A percentile compares a stretch with the other conserved stretches of the same genome.
Evolutionary conservation across 2,888 invertebrate species (phyloP).

Genomic region (Poecilus cupreus): DNA sequence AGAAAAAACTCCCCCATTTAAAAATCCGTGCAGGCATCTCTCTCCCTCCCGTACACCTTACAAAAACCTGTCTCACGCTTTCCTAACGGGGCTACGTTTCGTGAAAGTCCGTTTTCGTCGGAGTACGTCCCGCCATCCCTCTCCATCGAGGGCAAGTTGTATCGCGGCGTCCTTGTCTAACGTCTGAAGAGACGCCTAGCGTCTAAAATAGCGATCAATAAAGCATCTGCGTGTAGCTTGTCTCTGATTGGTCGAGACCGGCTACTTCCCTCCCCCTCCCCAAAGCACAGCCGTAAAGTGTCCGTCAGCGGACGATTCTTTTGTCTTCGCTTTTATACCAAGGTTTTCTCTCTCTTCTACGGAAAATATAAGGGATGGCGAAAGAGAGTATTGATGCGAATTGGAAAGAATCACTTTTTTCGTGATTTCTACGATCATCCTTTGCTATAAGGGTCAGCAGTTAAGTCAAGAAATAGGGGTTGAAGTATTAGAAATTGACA

Average conservation of each 20-base stretch:
- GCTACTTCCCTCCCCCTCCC: background rate
- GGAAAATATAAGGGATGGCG: background rate
- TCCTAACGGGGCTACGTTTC: background rate
- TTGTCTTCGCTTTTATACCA: conserved; percentile 15
- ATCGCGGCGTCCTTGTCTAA: conserved; percentile 1
- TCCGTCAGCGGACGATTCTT: conserved; percentile 39
- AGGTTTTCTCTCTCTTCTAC: background rate
- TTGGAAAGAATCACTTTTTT: background rate
- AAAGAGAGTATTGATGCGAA: background rate
- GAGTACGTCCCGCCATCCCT: background rate
- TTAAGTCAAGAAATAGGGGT: no score
- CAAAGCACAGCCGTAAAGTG: conserved; percentile 3
- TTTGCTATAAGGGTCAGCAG: background rate
- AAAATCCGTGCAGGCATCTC: background rate
- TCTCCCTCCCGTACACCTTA: conserved; percentile 11
- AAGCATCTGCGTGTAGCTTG: conserved; percentile 47
- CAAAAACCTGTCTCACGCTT: background rate
- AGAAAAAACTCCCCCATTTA: conserved; percentile 21
- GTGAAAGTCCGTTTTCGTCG: conserved; percentile 18
- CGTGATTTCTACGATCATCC: background rate
- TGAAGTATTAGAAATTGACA: no score
- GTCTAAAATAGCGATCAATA: conserved; percentile 59
- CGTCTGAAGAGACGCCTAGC: conserved; percentile 51
- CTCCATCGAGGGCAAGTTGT: background rate
- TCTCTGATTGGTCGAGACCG: conserved; percentile 54